Evolutionary conservation across 1,140 invertebrate species (phyloP).

Genomic region (Euglossa dilemma): DNA sequence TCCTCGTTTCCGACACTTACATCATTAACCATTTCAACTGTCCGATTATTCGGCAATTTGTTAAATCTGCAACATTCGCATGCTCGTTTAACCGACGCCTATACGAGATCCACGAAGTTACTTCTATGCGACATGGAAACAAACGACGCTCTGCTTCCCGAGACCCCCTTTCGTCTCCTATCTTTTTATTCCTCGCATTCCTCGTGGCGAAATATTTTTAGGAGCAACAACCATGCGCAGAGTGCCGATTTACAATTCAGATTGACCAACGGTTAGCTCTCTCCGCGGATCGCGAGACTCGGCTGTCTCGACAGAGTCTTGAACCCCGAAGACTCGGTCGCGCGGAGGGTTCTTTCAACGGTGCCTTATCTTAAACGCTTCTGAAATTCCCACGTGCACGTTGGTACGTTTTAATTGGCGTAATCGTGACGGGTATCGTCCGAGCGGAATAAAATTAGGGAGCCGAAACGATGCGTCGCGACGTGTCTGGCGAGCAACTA

Average conservation of each 20-base stretch:
- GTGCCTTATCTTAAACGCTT: background rate
- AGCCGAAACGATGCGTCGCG: background rate
- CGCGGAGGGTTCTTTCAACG: background rate
- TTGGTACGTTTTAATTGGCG: background rate
- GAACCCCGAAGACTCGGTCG: background rate
- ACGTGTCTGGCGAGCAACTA: background rate
- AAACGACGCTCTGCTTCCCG: background rate
- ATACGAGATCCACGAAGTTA: no score
- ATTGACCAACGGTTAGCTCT: no score
- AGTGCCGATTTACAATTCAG: no score
- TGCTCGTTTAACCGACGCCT: no score
- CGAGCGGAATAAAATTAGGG: background rate
- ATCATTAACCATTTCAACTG: no score
- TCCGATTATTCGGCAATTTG: no score
- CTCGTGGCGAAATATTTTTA: background rate
- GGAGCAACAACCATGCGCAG: background rate
- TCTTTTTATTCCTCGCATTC: no score
- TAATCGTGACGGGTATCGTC: background rate
- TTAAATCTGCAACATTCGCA: no score
- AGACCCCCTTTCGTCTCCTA: background rate
- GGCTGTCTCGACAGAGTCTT: background rate
- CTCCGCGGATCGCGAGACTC: no score
- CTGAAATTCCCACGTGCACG: background rate
- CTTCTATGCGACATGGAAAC: background rate
- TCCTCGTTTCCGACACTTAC: no score